A percentile compares a stretch with the other conserved stretches of the same genome.
Conservation (phyloP, 2,888 invertebrate genomes). For the Conchocele bisecta region DNA sequence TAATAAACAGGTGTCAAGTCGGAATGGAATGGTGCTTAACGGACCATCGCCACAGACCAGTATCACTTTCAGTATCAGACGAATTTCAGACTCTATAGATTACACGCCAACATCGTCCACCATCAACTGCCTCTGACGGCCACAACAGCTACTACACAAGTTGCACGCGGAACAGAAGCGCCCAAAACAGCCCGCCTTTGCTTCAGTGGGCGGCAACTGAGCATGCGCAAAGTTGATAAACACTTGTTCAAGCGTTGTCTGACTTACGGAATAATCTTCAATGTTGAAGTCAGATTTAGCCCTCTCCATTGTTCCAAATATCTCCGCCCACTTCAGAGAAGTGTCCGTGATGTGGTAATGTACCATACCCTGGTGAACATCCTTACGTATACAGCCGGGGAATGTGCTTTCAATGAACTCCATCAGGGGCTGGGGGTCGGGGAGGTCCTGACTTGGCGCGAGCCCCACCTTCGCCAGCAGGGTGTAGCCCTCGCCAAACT, state of each 20-base stretch:
- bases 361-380: slow-evolving; percentile 86
- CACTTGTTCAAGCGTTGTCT: slow-evolving; percentile 83
- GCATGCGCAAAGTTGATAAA: slow-evolving; percentile 84
- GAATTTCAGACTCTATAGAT: too few species aligned
- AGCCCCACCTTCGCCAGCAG: slow-evolving; percentile 84
- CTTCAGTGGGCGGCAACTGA: slow-evolving; percentile 60
- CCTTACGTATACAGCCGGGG: slow-evolving; percentile 86
- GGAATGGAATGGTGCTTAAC: too few species aligned
- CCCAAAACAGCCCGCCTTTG: slow-evolving; percentile 50
- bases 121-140: too few species aligned
- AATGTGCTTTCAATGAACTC: slow-evolving; percentile 85
- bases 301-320: slow-evolving; percentile 81
- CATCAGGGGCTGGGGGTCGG: slow-evolving; percentile 68
- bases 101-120: too few species aligned
- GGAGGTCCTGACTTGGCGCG: slow-evolving; percentile 72
- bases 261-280: slow-evolving; percentile 82
- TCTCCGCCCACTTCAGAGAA: slow-evolving; percentile 76
- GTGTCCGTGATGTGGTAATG: slow-evolving; percentile 81
- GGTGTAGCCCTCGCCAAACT: slow-evolving; percentile 88
- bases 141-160: slow-evolving; percentile 28
- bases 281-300: slow-evolving; percentile 74
- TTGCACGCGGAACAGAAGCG: slow-evolving; percentile 43
- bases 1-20: too few species aligned
- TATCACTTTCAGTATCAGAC: too few species aligned
- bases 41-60: too few species aligned